phyloP scores from a whole-genome alignment of 2,113 vertebrate species.

The Progne subis region DNA sequence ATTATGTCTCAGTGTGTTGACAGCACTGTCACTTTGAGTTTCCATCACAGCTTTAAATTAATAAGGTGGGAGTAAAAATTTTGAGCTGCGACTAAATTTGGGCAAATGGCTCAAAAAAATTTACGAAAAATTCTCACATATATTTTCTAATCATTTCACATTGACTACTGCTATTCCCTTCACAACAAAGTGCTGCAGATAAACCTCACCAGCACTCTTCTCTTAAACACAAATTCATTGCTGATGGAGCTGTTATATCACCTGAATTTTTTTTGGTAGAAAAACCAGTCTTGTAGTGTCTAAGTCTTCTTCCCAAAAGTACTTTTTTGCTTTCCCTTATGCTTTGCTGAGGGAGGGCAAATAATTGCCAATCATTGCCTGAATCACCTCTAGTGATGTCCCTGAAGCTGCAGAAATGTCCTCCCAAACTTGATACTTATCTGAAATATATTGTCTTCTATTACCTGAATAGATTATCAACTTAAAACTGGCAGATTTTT shows the following conservation, averaged over 20 bases:
- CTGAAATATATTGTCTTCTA: background rate
- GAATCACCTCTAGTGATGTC: background rate
- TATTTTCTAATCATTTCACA: background rate
- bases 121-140: conserved; percentile 1
- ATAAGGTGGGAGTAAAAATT: background rate
- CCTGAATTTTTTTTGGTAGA: background rate
- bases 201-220: background rate
- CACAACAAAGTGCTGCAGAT: background rate
- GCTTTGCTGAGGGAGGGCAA: background rate
- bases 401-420: background rate
- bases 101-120: conserved; percentile 8
- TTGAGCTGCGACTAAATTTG: conserved; percentile 20
- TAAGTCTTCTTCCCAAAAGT: background rate
- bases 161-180: background rate
- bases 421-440: background rate
- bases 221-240: background rate
- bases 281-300: background rate
- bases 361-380: background rate
- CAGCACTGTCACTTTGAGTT: background rate
- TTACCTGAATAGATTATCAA: background rate
- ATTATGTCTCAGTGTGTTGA: conserved; percentile 17
- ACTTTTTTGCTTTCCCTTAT: background rate
- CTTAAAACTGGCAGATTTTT: background rate
- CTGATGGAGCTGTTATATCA: background rate
- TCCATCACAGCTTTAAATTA: conserved; percentile 37